A percentile compares a stretch with the other conserved stretches of the same genome.
Conservation (phyloP, 2,797 vertebrate genomes). For the Syngnathus rostellatus region DNA sequence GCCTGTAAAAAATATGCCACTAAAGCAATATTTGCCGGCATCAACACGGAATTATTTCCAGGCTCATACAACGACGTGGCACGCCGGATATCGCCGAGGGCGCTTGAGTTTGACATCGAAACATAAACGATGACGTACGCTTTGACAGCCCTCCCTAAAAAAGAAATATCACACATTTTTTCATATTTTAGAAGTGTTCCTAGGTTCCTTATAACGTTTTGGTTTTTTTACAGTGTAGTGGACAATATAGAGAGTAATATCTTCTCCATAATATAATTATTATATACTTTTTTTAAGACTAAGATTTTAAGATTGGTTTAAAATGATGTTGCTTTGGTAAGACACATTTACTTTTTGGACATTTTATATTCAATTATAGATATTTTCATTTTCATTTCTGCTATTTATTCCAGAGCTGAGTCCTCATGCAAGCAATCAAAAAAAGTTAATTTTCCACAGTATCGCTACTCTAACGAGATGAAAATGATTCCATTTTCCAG, state of each 20-base stretch:
- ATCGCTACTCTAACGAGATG: background rate
- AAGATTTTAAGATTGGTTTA: background rate
- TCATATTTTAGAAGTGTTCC: background rate
- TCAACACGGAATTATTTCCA: slow-evolving; percentile 1
- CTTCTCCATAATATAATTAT: too few relatives aligned
- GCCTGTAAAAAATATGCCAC: background rate
- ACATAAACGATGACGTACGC: background rate
- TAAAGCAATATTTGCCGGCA: background rate
- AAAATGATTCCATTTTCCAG: background rate
- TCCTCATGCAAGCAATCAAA: background rate
- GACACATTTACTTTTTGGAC: background rate
- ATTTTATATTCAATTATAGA: background rate
- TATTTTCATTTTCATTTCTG: background rate
- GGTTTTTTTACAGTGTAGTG: background rate
- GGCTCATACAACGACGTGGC: background rate
- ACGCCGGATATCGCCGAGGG: background rate
- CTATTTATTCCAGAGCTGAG: background rate
- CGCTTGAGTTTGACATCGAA: background rate
- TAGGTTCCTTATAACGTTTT: background rate
- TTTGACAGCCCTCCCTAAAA: background rate
- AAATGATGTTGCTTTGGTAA: background rate
- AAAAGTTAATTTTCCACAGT: background rate
- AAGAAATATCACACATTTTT: background rate
- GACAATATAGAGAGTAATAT: too few relatives aligned
- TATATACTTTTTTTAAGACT: background rate